phyloP scores from a whole-genome alignment of 1,140 invertebrate genomes.

The Microplitis demolitor region DNA sequence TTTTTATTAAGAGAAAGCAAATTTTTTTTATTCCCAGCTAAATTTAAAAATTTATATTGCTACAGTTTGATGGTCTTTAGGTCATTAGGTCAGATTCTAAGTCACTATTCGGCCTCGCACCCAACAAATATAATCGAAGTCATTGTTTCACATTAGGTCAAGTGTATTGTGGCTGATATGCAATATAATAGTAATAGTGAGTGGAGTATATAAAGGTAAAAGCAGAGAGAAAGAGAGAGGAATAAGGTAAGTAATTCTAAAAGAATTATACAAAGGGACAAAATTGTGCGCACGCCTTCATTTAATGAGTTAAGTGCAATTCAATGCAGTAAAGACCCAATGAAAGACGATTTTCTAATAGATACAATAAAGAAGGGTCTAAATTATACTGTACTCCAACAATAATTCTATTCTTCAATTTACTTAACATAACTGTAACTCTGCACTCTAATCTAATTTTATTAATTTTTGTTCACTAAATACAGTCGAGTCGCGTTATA shows the following conservation, averaged over 20 bases:
- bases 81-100: neutral
- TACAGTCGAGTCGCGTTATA: too few species aligned
- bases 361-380: neutral
- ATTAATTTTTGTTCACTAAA: neutral
- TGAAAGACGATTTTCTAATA: neutral
- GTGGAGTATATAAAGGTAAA: neutral
- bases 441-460: neutral
- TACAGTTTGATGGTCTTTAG: neutral
- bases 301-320: conserved; percentile 17
- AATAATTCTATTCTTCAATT: too few species aligned
- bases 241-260: neutral
- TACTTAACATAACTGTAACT: too few species aligned
- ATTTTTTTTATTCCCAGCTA: too few species aligned
- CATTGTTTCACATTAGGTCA: conserved; percentile 18
- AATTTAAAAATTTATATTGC: too few species aligned
- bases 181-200: neutral
- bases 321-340: neutral
- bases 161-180: neutral
- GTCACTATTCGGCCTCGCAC: neutral
- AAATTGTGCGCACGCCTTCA: conserved; percentile 11
- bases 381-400: too few species aligned
- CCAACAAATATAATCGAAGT: conserved; percentile 6
- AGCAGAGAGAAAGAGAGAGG: neutral
- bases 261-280: neutral
- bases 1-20: too few species aligned